Evolutionary conservation across 2,113 vertebrate species (phyloP).

Genomic region (Alligator mississippiensis): DNA sequence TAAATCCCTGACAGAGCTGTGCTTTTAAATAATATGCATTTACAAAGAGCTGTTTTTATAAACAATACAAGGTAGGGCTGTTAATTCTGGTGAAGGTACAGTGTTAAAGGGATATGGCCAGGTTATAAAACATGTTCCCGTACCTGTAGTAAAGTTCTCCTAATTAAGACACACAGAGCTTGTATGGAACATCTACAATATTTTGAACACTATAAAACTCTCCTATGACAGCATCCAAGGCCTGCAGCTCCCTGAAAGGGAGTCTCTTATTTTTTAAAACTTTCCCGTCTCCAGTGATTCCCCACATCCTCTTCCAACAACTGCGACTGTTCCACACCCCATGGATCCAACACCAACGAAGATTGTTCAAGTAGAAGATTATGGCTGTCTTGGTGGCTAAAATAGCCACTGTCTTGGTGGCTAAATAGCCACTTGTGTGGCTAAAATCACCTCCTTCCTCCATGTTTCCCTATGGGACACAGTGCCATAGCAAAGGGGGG

Average conservation of each 20-base stretch:
- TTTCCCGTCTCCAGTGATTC: no score
- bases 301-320: neutral
- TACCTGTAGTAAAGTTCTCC: neutral
- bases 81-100: fast-evolving
- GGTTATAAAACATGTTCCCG: neutral
- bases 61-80: neutral
- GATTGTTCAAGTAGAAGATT: neutral
- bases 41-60: neutral
- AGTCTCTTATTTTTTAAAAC: neutral
- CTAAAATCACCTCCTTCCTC: neutral
- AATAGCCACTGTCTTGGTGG: no score
- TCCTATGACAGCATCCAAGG: neutral
- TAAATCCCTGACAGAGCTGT: neutral
- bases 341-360: neutral
- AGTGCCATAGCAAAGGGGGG: no score
- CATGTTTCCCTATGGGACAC: neutral
- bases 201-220: neutral
- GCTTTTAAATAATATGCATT: neutral
- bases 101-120: neutral
- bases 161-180: neutral
- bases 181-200: neutral
- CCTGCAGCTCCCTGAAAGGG: neutral
- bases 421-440: neutral
- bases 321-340: neutral
- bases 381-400: neutral